phyloP scores from a whole-genome alignment of 2,888 invertebrate species.

The Flexamia atlantica region DNA sequence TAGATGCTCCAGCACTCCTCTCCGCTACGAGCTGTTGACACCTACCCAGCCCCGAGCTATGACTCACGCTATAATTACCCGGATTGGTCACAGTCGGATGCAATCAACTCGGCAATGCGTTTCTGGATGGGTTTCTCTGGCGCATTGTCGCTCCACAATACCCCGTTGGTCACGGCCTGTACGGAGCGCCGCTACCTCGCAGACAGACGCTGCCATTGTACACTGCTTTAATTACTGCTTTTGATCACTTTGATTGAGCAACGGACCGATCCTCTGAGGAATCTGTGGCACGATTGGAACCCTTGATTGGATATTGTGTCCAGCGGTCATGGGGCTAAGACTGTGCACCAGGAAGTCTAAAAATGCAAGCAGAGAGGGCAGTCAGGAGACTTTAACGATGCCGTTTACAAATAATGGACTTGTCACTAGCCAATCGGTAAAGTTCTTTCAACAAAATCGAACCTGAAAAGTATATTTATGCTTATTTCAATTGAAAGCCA shows the following conservation, averaged over 20 bases:
- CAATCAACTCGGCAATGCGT: constrained; percentile 2
- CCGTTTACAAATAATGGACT: too few species aligned
- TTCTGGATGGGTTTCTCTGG: constrained; percentile 8
- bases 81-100: constrained; percentile 28
- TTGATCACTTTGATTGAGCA: constrained; percentile 5
- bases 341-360: too few species aligned
- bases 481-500: too few species aligned
- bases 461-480: too few species aligned
- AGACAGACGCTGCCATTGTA: neutral
- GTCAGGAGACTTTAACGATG: too few species aligned
- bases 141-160: constrained; percentile 19
- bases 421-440: too few species aligned
- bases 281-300: neutral
- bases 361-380: too few species aligned
- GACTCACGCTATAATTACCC: neutral
- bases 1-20: too few species aligned
- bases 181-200: neutral
- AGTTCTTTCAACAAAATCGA: too few species aligned
- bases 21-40: too few species aligned
- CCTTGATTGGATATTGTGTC: neutral
- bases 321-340: too few species aligned
- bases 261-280: neutral
- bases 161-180: constrained; percentile 1
- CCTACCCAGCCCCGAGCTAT: too few species aligned
- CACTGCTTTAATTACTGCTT: neutral